Conservation (phyloP, 2,888 invertebrate genomes). For the Polyploca ridens region DNA sequence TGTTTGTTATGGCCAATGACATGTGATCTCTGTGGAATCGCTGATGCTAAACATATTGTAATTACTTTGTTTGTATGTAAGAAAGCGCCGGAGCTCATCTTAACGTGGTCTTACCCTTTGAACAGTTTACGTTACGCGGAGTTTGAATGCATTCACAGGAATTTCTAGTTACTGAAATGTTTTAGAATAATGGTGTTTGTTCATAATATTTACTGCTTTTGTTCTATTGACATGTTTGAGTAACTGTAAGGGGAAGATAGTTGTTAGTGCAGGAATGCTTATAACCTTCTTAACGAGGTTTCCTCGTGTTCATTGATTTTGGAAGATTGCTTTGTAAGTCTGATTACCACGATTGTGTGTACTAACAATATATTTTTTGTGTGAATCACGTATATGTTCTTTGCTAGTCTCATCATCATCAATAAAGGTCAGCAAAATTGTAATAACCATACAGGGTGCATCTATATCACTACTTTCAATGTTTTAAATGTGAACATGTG, state of each 20-base stretch:
- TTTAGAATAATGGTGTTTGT: constrained; percentile 14
- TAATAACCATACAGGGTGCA: no score
- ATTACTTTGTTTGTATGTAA: neutral
- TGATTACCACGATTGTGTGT: no score
- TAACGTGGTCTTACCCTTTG: constrained; percentile 34
- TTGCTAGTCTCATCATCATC: no score
- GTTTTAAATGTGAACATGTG: no score
- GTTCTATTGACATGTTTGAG: neutral
- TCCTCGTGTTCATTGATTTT: no score
- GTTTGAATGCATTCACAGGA: constrained; percentile 38
- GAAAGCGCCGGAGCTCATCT: constrained; percentile 25
- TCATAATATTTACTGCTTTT: neutral
- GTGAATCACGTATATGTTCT: no score
- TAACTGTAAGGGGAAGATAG: neutral
- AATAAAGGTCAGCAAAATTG: no score
- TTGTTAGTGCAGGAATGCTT: no score
- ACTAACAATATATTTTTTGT: no score
- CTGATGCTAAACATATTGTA: constrained; percentile 17
- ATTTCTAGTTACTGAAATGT: constrained; percentile 19
- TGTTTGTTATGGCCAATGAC: constrained; percentile 36
- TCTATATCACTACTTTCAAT: no score
- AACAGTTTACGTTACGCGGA: constrained; percentile 30
- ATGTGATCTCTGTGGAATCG: constrained; percentile 33
- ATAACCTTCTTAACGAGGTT: no score
- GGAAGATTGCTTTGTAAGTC: no score